Evolutionary conservation across 2,113 vertebrate genomes (phyloP), one percentile per base, ranked within the genome.

Genomic region (Probosciger aterrimus): DNA sequence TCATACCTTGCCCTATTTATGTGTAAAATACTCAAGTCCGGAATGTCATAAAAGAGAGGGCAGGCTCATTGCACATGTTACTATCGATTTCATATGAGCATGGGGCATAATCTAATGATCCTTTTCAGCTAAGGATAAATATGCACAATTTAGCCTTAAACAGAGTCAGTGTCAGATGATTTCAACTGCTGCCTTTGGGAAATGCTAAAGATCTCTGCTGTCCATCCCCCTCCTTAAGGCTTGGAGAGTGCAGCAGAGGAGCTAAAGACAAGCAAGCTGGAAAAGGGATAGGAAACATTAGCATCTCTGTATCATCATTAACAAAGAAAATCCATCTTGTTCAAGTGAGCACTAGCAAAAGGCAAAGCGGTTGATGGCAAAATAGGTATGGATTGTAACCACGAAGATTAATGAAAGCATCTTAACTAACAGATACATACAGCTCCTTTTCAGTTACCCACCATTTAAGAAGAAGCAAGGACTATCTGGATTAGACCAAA

Each of bases 41-140:
- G 93, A 97, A 97, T 94, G 94, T 95, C 95, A 63, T 98, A 98
- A 98, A 96, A 97, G 94, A 97, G 91, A 92, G 39, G 92, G 96
- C 71, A 95, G 96, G 94, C 91, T 97, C 90, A 95, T 91, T 98
- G 92, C 95, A 96, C 97, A 96, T 90, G 95, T 96, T 97, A 96
- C 83, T 95, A 95, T 92, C 2, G 10, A 93, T 91, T 96, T 96
- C 53, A 80, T 91, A 69, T 10, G 53, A 96, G 86, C 93, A 92
- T 19, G 63, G 93, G 88, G 90, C 76, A 96, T 91, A 96, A 90
- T 86, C 96, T 93, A 97, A 97, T 93, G 95, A 95, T 90, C 87
- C 96, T 95, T 97, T 95, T 92, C 95, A 93, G 65, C 92, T 91
- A 86, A 93, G 92, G 92, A 96, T 93, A 97, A 97, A 97, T 95